Evolutionary conservation across 2,797 vertebrate genomes (phyloP), one percentile per base, ranked within the genome.

Genomic region (Ptychobarbus kaznakovi): DNA sequence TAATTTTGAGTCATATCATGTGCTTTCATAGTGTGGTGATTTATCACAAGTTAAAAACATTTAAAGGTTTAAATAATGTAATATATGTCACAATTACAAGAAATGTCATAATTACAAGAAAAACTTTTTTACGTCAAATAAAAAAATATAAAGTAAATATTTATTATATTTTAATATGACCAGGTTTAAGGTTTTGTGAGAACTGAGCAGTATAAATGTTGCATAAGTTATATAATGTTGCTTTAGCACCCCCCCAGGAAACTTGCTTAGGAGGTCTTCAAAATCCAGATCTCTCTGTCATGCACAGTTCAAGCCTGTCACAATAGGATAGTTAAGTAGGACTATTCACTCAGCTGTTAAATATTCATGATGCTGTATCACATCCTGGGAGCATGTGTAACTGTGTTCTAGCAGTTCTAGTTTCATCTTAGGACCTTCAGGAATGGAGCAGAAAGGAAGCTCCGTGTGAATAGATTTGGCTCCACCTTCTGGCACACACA

Each of bases 401-500:
- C 74, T 68, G 18, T 49, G 69, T 74, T 58, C 68, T 73, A n/a
- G 66, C 18, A 56, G 38, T 32, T 83, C n/a, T 69, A 73, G 76
- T 44, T 84, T 77, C 63, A 65, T 32, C 25, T 22, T 66, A 65
- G 80, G 12, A 35, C 32, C 7, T 66, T 51, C 7, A 16, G 28
- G 28, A 16, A 22, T 69, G 12, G 20, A 53, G n/a, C 32, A 25
- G 51, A 66, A 1, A 35, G 35, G 16, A 38, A 25, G 68, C 9
- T 75, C 40, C 38, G 32, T 69, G n/a, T 85, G 22, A 51, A 61
- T 66, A 70, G 72, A 63, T 82, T 28, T 90, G 77, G 85, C 83
- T 74, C 87, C 89, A 86, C 83, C 87, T 88, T 75, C 80, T 90
- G 89, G 87, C 51, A 28, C 10, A 61, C 20, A 15, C 13, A 1